Base-by-base conservation (phyloP, 2,797 vertebrate genomes). In the Forpus xanthops region DNA sequence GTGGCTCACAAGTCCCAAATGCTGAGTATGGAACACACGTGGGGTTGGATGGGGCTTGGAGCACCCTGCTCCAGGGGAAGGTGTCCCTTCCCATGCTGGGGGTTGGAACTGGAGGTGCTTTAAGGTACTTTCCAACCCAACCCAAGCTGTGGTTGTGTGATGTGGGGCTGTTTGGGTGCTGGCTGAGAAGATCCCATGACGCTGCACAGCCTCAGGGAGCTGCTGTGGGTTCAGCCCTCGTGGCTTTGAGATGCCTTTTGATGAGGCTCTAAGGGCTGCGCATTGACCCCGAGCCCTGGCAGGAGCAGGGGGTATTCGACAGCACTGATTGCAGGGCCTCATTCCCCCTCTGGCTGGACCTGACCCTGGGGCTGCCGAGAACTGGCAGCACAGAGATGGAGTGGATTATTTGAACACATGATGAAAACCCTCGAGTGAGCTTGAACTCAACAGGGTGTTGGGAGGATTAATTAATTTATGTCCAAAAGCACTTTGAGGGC, bases 391-490 rank as follows among this genome's bases (percentile, higher is more conserved):
- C 67, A 56, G 76, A 70, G 55, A 55, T 16, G 72, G 6, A 1
- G 9, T 5, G 76, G 47, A 37, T 44, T 73, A 39, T 87, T 75
- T 72, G 85, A 94, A 60, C 45, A 4, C 20, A 20, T 4, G 23
- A 70, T 93, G 55, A 81, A 78, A 92, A 75, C 62, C 65, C 78
- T 58, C 3, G 70, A 16, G 58, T 68, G 90, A 93, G 89, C 50
- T 72, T 53, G 42, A 92, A 60, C 92, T 67, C 87, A 65, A 47
- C 14, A 44, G 87, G 66, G 85, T 68, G 79, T 81, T 89, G 82
- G 33, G 93, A 89, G 74, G 35, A 50, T 93, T 96, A 81, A 95
- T 96, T 96, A 92, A 95, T 96, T 93, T 42, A 37, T 62, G 90
- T 93, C 92, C 94, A 77, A 91, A 77, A 95, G 93, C 70, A 78